A percentile compares a stretch with the other conserved stretches of the same genome.
phyloP scores from a whole-genome alignment of 2,888 invertebrate species.

The Hypomecis punctinalis region DNA sequence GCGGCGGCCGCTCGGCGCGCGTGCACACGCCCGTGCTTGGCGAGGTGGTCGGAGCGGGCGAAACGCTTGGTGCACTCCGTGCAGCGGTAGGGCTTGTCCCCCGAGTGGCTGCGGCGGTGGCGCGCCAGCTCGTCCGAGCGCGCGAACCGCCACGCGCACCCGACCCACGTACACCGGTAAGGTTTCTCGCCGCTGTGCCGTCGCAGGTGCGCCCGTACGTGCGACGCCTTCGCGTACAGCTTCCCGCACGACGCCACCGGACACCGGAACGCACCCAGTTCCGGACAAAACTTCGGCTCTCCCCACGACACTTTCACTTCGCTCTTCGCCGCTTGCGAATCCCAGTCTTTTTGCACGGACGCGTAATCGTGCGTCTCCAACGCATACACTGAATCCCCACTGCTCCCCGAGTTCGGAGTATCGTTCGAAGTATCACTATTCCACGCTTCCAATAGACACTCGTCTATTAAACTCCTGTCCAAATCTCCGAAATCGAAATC shows the following conservation, averaged over 20 bases:
- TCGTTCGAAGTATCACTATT: slow-evolving; percentile 67
- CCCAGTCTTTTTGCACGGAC: slow-evolving; percentile 50
- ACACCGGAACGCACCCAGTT: slow-evolving; percentile 87
- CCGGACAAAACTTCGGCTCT: slow-evolving; percentile 72
- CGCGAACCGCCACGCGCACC: slow-evolving; percentile 96
- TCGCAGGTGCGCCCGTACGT: slow-evolving; percentile 94
- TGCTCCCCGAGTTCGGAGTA: slow-evolving; percentile 57
- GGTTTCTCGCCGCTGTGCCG: slow-evolving; percentile 94
- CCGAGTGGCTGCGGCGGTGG: slow-evolving; percentile 97
- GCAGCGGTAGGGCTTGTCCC: slow-evolving; percentile 97
- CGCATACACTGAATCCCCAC: slow-evolving; percentile 59
- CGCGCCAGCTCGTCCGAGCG: slow-evolving; percentile 97
- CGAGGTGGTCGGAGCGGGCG: slow-evolving; percentile 96
- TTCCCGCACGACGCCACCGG: slow-evolving; percentile 90
- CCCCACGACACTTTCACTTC: slow-evolving; percentile 68
- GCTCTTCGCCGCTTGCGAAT: slow-evolving; percentile 45
- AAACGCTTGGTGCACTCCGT: slow-evolving; percentile 95
- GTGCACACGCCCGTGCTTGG: slow-evolving; percentile 96
- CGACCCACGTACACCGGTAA: slow-evolving; percentile 90
- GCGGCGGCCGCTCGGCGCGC: slow-evolving; percentile 84
- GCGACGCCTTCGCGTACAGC: slow-evolving; percentile 95
- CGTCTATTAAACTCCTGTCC: slow-evolving; percentile 74
- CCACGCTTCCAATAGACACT: slow-evolving; percentile 71
- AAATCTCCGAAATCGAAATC: slow-evolving; percentile 76
- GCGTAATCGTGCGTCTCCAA: slow-evolving; percentile 59